phyloP scores from a whole-genome alignment of 37 sponge, comb jelly and placozoan species.

The Spongia lamella region DNA sequence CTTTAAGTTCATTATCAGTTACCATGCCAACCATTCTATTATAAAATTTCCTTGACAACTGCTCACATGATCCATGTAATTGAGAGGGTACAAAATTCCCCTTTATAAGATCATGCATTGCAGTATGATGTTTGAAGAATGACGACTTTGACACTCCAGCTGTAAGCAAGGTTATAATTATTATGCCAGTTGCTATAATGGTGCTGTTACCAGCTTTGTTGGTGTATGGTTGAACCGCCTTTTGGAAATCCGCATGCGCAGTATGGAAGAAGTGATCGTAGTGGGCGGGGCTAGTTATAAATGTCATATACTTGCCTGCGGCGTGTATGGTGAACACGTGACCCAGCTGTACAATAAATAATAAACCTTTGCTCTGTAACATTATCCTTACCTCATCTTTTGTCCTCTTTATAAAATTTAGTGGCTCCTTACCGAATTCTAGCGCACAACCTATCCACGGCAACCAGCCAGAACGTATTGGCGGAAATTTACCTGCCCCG shows the following conservation, averaged over 20 bases:
- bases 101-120: slow-evolving; percentile 67
- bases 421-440: slow-evolving; percentile 57
- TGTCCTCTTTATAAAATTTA: slow-evolving; percentile 38
- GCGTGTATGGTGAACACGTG: slow-evolving; percentile 72
- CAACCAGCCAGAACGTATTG: slow-evolving; percentile 43
- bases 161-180: slow-evolving; percentile 6
- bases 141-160: slow-evolving; percentile 54
- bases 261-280: slow-evolving; percentile 45
- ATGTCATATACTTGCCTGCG: slow-evolving; percentile 79
- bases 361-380: too few relatives aligned
- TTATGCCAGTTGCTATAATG: too few relatives aligned
- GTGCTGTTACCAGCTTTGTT: slow-evolving; percentile 46
- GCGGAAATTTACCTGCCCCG: slow-evolving; percentile 39
- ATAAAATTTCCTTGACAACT: slow-evolving; percentile 35
- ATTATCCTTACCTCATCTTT: slow-evolving; percentile 24
- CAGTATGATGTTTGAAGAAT: slow-evolving; percentile 55
- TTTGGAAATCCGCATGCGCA: slow-evolving; percentile 48
- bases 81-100: slow-evolving; percentile 31
- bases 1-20: slow-evolving; percentile 23
- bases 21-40: background rate
- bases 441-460: slow-evolving; percentile 81
- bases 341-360: slow-evolving; percentile 37
- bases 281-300: slow-evolving; percentile 47
- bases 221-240: slow-evolving; percentile 68
- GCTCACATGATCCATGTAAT: slow-evolving; percentile 20